These are phyloP conservation scores for Platysteira castanea DNA, from an alignment of 2,113 vertebrate species.

Conservation along the genomic window DNA sequence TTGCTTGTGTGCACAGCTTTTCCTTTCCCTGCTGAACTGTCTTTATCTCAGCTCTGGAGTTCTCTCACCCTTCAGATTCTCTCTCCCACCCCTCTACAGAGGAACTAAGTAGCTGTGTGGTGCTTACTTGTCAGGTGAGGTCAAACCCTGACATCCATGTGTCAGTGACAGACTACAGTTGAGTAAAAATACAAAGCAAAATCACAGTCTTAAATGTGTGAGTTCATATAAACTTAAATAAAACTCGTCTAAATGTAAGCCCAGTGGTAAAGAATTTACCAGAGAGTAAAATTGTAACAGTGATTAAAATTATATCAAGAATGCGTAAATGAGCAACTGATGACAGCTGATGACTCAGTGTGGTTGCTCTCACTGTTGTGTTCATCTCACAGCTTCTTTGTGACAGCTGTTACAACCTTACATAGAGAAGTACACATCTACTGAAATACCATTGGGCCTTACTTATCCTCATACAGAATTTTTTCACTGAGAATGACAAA, in stretches of 20 bases:
- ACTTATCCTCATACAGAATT: neutral
- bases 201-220: neutral
- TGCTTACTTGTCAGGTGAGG: neutral
- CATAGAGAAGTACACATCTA: neutral
- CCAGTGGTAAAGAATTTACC: neutral
- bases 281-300: neutral
- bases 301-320: neutral
- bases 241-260: neutral
- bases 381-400: neutral
- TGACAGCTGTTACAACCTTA: neutral
- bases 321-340: neutral
- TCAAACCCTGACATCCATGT: neutral
- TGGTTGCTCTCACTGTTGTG: neutral
- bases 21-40: neutral
- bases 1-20: neutral
- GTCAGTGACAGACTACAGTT: neutral
- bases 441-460: neutral
- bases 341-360: neutral
- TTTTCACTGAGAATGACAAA: neutral
- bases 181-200: neutral
- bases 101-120: neutral
- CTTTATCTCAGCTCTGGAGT: neutral
- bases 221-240: neutral
- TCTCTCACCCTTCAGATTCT: neutral
- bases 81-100: neutral